phyloP scores from a whole-genome alignment of 1,140 invertebrate genomes.

The Mylabris phalerata region DNA sequence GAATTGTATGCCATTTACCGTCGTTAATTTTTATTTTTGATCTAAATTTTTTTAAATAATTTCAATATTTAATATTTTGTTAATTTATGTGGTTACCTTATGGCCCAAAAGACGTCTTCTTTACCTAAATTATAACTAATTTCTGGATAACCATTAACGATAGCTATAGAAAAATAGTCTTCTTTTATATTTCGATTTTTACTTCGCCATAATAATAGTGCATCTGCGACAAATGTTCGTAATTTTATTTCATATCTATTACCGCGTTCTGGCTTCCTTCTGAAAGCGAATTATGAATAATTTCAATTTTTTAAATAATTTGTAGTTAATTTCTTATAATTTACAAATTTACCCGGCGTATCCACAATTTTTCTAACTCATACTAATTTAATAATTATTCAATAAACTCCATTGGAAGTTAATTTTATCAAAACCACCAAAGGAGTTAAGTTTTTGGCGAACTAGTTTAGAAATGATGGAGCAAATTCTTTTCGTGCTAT shows the following conservation, averaged over 20 bases:
- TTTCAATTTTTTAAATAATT: conserved; percentile 11
- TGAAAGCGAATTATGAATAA: conserved; percentile 22
- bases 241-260: conserved; percentile 68
- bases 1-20: conserved; percentile 66
- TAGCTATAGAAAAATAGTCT: conserved; percentile 56
- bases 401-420: too few relatives aligned
- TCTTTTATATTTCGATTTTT: conserved; percentile 40
- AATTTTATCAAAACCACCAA: too few relatives aligned
- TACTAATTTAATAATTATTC: too few relatives aligned
- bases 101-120: conserved; percentile 47
- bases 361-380: too few relatives aligned
- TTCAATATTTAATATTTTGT: not conserved
- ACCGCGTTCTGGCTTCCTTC: conserved; percentile 55
- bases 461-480: too few relatives aligned
- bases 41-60: conserved; percentile 35
- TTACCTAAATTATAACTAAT: conserved; percentile 59
- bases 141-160: conserved; percentile 55
- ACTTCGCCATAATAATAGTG: conserved; percentile 62
- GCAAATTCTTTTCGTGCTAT: too few relatives aligned
- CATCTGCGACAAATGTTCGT: conserved; percentile 56
- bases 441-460: too few relatives aligned
- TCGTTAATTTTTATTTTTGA: conserved; percentile 56
- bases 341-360: too few relatives aligned
- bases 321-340: not conserved
- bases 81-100: conserved; percentile 39